Conservation (phyloP, 1,140 invertebrate species). For the Lordiphosa stackelbergi region DNA sequence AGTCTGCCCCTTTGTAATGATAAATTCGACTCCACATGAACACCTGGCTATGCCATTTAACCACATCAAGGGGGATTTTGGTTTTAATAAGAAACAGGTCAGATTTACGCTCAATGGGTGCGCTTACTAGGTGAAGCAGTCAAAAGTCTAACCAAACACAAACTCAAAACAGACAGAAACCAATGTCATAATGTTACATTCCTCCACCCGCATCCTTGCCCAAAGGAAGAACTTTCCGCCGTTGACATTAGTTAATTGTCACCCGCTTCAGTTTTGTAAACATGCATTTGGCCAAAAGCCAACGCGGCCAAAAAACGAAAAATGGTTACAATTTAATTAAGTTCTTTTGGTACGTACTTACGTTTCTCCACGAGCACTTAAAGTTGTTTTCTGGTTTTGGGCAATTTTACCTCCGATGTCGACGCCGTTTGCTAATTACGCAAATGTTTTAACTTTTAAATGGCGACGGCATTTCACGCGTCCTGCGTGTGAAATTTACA, state of each 20-base stretch:
- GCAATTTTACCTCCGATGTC: slow-evolving; percentile 35
- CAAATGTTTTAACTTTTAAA: slow-evolving; percentile 71
- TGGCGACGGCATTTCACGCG: slow-evolving; percentile 50
- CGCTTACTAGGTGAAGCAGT: too few species aligned
- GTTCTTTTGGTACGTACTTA: slow-evolving; percentile 52
- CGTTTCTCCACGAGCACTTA: slow-evolving; percentile 36
- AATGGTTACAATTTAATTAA: slow-evolving; percentile 68
- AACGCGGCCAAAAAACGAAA: slow-evolving; percentile 38
- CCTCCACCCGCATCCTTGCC: slow-evolving; percentile 33
- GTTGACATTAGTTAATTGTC: slow-evolving; percentile 72
- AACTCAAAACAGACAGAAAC: too few species aligned
- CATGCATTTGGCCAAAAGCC: slow-evolving; percentile 68
- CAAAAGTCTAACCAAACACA: too few species aligned
- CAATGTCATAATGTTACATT: not conserved
- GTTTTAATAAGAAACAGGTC: too few species aligned
- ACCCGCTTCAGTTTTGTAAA: slow-evolving; percentile 40
- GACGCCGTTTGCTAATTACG: slow-evolving; percentile 53
- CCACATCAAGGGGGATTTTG: too few species aligned
- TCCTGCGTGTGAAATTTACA: slow-evolving; percentile 52
- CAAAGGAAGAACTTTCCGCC: slow-evolving; percentile 26
- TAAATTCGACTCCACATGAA: too few species aligned
- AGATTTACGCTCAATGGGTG: too few species aligned
- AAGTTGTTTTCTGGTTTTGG: slow-evolving; percentile 25
- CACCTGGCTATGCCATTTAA: too few species aligned
- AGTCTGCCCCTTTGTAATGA: too few species aligned